Base-by-base conservation (phyloP, 2,113 vertebrate species). In the Petrocephalus microphthalmus region DNA sequence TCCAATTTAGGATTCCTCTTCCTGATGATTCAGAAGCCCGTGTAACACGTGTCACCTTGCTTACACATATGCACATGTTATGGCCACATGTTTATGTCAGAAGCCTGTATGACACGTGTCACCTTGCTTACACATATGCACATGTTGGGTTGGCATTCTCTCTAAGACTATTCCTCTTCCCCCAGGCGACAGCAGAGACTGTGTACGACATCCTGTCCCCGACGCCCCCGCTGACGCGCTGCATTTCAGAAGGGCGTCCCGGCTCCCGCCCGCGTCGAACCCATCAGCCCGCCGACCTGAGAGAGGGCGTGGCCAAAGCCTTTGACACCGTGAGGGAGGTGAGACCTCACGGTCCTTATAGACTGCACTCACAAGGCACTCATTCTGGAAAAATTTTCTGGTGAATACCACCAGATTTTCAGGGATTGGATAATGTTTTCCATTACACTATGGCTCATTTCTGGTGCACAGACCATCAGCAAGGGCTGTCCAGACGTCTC, bases 131-230 rank as follows among this genome's bases (percentile, higher is more conserved):
- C 7, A 2, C 82, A 57, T 20, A 37, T 37, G 49, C n/a, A n/a
- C 47, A 82, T 6, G 19, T n/a, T 1, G 19, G 49, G 49, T 29
- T 52, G 7, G 7, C 47, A 47, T 60, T 29, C 2, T 17, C 13
- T 49, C 7, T 19, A 22, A 37, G 33, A 52, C 19, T 25, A 20
- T 71, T 17, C n/a, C 17, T n/a, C 5, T 42, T 37, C 74, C 42
- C 57, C 53, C 89, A 98, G 97, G 97, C 97, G 78, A 98, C 97
- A 19, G 97, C 97, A 0, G 97, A 98, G 92, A 98, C 97, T 0
- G 97, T 98, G 20, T 98, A 98, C 0, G 97, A 98, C 91, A 98
- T 98, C 93, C 94, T 98, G 89, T 98, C 97, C 60, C 97, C 97
- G 0, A 96, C 97, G 0, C 96, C 95, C 0, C 97, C 97, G 0